phyloP scores from a whole-genome alignment of 2,888 invertebrate species.

The Watsonalla binaria region DNA sequence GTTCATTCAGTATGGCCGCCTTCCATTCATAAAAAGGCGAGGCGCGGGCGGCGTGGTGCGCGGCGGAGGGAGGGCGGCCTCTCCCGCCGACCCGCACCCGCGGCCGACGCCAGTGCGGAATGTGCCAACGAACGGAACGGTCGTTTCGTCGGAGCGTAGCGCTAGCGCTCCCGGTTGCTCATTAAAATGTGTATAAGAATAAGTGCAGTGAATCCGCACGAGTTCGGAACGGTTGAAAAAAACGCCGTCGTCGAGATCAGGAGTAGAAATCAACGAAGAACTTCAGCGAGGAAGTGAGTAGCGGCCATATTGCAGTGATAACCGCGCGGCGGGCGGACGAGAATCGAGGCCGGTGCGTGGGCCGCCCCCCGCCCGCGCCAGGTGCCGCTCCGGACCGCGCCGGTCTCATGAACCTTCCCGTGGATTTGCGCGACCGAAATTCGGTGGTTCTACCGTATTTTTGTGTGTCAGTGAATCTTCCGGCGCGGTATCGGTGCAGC shows the following conservation, averaged over 20 bases:
- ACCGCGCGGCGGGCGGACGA: constrained; percentile 79
- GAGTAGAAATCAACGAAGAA: constrained; percentile 79
- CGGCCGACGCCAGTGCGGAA: constrained; percentile 77
- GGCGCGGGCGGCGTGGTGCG: constrained; percentile 68
- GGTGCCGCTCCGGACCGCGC: constrained; percentile 81
- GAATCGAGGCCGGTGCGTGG: constrained; percentile 80
- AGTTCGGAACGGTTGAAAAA: constrained; percentile 77
- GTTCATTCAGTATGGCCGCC: constrained; percentile 86
- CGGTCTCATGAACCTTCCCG: constrained; percentile 78
- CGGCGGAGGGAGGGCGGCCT: constrained; percentile 73
- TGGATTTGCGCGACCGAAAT: constrained; percentile 79
- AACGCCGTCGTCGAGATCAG: constrained; percentile 77
- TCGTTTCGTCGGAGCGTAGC: constrained; percentile 80
- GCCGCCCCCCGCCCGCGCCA: constrained; percentile 78
- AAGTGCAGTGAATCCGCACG: constrained; percentile 78
- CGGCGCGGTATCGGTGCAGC: constrained; percentile 68
- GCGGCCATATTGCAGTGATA: constrained; percentile 80
- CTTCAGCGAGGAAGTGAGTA: constrained; percentile 80
- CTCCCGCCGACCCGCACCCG: constrained; percentile 73
- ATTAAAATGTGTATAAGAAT: constrained; percentile 80
- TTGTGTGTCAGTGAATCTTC: constrained; percentile 67
- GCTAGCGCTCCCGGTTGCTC: constrained; percentile 78
- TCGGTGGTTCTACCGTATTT: constrained; percentile 69
- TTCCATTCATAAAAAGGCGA: constrained; percentile 85
- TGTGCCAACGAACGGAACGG: constrained; percentile 78